These are phyloP conservation scores for Acinonyx jubatus DNA, from an alignment of 2,113 vertebrate species.

Conservation along the genomic window DNA sequence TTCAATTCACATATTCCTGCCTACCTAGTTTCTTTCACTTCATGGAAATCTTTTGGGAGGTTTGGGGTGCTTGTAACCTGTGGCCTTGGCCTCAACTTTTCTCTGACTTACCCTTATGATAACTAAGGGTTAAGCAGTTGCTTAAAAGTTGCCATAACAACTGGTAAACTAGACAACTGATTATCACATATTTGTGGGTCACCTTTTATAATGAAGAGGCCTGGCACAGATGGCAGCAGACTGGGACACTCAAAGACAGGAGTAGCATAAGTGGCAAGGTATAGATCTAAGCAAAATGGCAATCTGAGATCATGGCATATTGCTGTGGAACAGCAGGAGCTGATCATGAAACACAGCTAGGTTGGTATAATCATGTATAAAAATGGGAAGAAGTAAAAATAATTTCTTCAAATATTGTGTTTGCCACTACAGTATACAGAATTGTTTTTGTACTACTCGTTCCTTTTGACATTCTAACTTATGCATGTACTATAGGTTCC, in stretches of 20 bases:
- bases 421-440: not conserved
- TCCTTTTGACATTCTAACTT: conserved; percentile 53
- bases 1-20: conserved; percentile 35
- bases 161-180: not conserved
- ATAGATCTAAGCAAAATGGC: not conserved
- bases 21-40: conserved; percentile 12
- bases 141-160: conserved; percentile 44
- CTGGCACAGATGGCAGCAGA: not conserved
- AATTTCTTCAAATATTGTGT: conserved; percentile 41
- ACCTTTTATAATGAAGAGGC: not conserved
- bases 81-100: not conserved
- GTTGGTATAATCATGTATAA: conserved; percentile 27
- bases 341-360: not conserved
- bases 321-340: not conserved
- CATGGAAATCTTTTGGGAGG: not conserved
- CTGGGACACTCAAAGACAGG: not conserved
- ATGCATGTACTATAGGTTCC: not conserved
- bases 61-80: conserved; percentile 13
- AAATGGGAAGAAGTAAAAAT: conserved; percentile 26
- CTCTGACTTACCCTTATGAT: conserved; percentile 23
- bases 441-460: conserved; percentile 15
- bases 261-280: not conserved
- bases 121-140: not conserved
- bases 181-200: conserved; percentile 38
- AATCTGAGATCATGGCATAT: not conserved